Evolutionary conservation across 1,140 invertebrate species (phyloP).

Genomic region (Potamilus streckersoni): DNA sequence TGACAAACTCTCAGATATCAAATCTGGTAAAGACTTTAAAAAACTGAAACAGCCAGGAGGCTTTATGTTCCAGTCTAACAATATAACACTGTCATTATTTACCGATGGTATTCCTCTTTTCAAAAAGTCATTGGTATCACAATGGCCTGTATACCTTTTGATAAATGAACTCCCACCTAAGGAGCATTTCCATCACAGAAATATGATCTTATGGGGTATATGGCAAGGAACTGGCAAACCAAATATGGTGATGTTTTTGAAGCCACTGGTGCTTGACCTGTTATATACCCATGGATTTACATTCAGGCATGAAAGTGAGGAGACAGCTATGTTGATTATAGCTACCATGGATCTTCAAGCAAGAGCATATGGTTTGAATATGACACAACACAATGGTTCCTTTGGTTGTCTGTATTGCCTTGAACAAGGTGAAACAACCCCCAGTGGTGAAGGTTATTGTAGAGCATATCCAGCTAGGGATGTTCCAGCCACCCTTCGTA

Average conservation of each 20-base stretch:
- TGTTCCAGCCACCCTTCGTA: not conserved
- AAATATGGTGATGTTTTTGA: slow-evolving; percentile 12
- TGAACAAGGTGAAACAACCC: slow-evolving; percentile 2
- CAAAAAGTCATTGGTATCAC: slow-evolving; percentile 6
- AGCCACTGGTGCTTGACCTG: slow-evolving; percentile 19
- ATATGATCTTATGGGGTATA: slow-evolving; percentile 23
- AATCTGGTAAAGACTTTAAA: too few relatives aligned
- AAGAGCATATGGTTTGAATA: slow-evolving; percentile 11
- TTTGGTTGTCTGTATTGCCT: slow-evolving; percentile 8
- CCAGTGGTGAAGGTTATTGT: slow-evolving; percentile 6
- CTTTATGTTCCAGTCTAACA: too few relatives aligned
- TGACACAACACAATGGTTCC: slow-evolving; percentile 8
- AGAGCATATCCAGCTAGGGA: slow-evolving; percentile 10
- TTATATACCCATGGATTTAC: not conserved
- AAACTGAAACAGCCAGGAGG: too few relatives aligned
- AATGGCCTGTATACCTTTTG: slow-evolving; percentile 22
- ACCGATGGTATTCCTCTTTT: slow-evolving; percentile 3
- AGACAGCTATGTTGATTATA: slow-evolving; percentile 9
- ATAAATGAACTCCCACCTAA: slow-evolving; percentile 27
- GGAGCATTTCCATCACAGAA: slow-evolving; percentile 10
- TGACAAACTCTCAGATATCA: too few relatives aligned
- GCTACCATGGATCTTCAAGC: not conserved
- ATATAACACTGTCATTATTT: too few relatives aligned
- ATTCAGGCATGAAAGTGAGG: not conserved
- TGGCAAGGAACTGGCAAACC: slow-evolving; percentile 26